Evolutionary conservation across 2,888 invertebrate species (phyloP), one percentile per base, ranked within the genome.

Genomic region (Cataglyphis cursor): DNA sequence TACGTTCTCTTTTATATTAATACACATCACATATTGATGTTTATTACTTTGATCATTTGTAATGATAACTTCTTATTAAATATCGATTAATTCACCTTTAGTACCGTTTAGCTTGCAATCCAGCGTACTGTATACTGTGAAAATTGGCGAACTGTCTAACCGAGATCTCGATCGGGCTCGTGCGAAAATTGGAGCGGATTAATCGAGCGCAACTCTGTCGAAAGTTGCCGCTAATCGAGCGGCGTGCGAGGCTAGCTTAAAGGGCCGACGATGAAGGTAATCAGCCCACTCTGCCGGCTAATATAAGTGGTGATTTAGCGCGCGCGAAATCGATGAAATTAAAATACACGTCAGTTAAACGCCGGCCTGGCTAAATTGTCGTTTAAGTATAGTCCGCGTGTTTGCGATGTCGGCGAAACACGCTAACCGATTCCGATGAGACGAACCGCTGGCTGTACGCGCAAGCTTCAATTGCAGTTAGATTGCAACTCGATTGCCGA

Each of bases 221-320:
- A 89, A 83, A 88, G 85, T 86, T 84, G 84, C 66, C 66, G 88
- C 85, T 85, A 85, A 90, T 85, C 85, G 88, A 81, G 78, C 82
- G 76, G 81, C 78, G 75, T 73, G 82, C 51, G 81, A 61, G 82
- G 78, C 83, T 72, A 75, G 81, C 81, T 88, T 80, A 83, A 89
- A 86, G 82, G 83, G 80, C 70, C 87, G 85, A 80, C 10, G 72
- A 87, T 90, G 85, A 89, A 89, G 86, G 82, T 89, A 87, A 90
- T 90, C 85, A 51, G 83, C 80, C 83, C 82, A 78, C 88, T 83
- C 66, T 48, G 18, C 35, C 72, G 74, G 82, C 82, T 86, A 89
- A 90, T 87, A 86, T 86, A 87, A 89, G 87, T 84, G 86, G 89
- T 87, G 87, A 86, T 90, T 90, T 90, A 86, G 72, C 78, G 41